Conservation (phyloP, 1,140 invertebrate genomes). For the Anastatus disparis region DNA sequence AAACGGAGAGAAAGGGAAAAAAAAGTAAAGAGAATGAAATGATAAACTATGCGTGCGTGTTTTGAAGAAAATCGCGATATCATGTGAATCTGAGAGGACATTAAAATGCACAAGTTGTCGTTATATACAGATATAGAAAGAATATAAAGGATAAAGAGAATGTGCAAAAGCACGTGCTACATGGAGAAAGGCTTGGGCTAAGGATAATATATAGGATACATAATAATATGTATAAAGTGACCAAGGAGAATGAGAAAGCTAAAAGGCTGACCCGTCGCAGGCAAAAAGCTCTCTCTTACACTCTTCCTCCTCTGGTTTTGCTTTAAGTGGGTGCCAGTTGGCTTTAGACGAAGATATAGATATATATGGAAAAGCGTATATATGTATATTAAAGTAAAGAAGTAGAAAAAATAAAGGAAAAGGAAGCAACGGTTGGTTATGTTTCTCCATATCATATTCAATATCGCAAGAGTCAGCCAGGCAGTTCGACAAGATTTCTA, state of each 20-base stretch:
- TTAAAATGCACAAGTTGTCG: slow-evolving; percentile 1
- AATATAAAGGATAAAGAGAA: slow-evolving; percentile 15
- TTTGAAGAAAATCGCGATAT: slow-evolving; percentile 23
- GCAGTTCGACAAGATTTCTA: not conserved
- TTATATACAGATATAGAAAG: slow-evolving; percentile 3
- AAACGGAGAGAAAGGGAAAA: slow-evolving; percentile 35
- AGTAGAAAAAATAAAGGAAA: not conserved
- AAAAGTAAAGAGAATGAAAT: slow-evolving; percentile 20
- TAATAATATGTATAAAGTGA: slow-evolving; percentile 21
- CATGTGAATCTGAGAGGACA: slow-evolving; percentile 3
- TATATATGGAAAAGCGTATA: too few species aligned
- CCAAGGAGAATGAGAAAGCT: slow-evolving; percentile 3
- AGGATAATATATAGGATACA: slow-evolving; percentile 31
- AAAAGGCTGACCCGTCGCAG: too few species aligned
- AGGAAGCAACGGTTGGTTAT: not conserved
- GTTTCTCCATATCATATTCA: slow-evolving; percentile 20
- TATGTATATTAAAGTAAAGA: too few species aligned
- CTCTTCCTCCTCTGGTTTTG: too few species aligned
- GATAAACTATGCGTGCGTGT: too few species aligned
- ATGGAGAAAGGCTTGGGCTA: too few species aligned
- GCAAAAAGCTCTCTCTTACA: too few species aligned
- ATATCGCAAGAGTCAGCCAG: slow-evolving; percentile 22
- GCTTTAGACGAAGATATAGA: slow-evolving; percentile 6
- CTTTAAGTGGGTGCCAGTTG: slow-evolving; percentile 39
- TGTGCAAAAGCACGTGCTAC: slow-evolving; percentile 7